These are phyloP conservation scores for Sweltsa coloradensis DNA, from an alignment of 1,140 invertebrate genomes.

Conservation along the genomic window DNA sequence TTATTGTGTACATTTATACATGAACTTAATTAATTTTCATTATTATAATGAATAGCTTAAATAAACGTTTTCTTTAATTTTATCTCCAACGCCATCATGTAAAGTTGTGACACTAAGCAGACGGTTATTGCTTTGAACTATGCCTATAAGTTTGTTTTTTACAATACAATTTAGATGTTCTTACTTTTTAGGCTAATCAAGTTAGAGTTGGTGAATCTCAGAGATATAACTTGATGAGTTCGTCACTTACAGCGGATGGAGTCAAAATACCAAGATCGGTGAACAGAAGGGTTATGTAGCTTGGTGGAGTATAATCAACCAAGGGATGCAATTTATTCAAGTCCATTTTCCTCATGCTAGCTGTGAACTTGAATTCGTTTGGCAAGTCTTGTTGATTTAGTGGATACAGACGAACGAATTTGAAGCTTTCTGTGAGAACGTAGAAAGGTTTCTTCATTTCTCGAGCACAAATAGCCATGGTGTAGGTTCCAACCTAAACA, in stretches of 20 bases:
- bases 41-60: no score
- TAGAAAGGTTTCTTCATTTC: constrained; percentile 93
- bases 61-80: no score
- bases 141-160: no score
- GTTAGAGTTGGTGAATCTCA: constrained; percentile 29
- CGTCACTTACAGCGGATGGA: constrained; percentile 91
- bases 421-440: constrained; percentile 93
- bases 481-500: constrained; percentile 76
- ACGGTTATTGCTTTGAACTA: no score
- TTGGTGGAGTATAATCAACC: constrained; percentile 93
- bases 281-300: constrained; percentile 84
- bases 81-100: no score
- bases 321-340: constrained; percentile 66
- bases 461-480: constrained; percentile 80
- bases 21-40: no score
- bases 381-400: constrained; percentile 87
- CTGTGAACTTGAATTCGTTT: constrained; percentile 74
- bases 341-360: constrained; percentile 42
- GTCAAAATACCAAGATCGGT: constrained; percentile 93
- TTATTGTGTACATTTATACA: no score
- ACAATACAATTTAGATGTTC: no score
- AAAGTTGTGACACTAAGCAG: no score
- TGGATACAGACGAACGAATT: constrained; percentile 89
- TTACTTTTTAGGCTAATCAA: no score
- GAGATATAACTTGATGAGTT: constrained; percentile 91